Evolutionary conservation across 2,888 invertebrate genomes (phyloP), one percentile per base, ranked within the genome.

Genomic region (Leptothorax acervorum): DNA sequence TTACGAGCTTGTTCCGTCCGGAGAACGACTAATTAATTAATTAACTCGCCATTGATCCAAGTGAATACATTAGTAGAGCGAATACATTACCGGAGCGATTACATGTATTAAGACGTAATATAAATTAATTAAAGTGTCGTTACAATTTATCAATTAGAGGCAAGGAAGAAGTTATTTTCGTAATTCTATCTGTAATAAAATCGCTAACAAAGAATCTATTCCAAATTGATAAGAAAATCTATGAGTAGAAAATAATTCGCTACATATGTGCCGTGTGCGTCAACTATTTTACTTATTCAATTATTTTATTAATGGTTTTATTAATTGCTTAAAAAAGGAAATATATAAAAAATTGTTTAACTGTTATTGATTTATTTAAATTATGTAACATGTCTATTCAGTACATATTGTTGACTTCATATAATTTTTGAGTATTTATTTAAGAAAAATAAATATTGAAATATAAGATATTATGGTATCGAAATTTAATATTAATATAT

Each of bases 11-110:
- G n/a, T 39, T 42, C 18, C 28, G 12, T 51, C 6, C 35, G 18
- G 3, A 48, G 15, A 28, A 35, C 11, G 18, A 57, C 35, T 60
- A 62, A 60, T 70, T 73, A 28, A 73, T 81, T 60, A 73, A 73
- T 79, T 71, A 45, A 48, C 18, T 48, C 3, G 11, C 5, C 15
- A 39, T 35, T 51, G 45, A 73, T 70, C 70, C 39, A 6, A 35
- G 6, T 35, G 35, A 35, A 35, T 35, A 35, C 35, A 35, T 35
- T 35, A 35, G 6, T 35, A 6, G 35, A 35, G 15, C n/a, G 15
- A 23, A 35, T 48, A 35, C 23, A 55, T 55, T 57, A 28, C 5
- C 11, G 42, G 1, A 31, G 31, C 2, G 9, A 35, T 75, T 45
- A 60, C 18, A 18, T 3, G 15, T 23, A 35, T 35, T 51, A 71